Evolutionary conservation across 2,888 invertebrate genomes (phyloP).

Genomic region (Drosophila barbarae): DNA sequence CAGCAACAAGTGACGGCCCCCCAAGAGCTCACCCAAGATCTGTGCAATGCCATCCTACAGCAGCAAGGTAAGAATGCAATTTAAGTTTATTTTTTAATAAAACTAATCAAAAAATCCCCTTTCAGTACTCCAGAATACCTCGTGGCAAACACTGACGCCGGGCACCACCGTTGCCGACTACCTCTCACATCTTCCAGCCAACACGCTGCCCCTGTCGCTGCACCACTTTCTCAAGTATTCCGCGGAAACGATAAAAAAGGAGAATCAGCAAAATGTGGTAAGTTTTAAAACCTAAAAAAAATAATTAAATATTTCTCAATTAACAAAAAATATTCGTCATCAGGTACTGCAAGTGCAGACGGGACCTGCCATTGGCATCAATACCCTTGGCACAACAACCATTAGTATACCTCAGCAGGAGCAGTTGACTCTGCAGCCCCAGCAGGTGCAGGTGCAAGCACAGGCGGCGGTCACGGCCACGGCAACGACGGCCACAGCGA

Average conservation of each 20-base stretch:
- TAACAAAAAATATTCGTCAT: neutral
- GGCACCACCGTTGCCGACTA: slow-evolving; percentile 92
- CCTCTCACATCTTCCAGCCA: slow-evolving; percentile 88
- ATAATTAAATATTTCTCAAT: no score
- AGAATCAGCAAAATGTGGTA: slow-evolving; percentile 82
- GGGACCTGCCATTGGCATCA: slow-evolving; percentile 77
- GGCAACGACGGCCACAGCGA: slow-evolving; percentile 36
- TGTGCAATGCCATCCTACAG: slow-evolving; percentile 79
- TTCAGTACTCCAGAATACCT: slow-evolving; percentile 79
- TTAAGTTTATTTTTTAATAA: neutral
- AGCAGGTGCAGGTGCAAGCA: slow-evolving; percentile 54
- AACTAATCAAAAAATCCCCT: neutral
- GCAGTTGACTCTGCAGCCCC: slow-evolving; percentile 63
- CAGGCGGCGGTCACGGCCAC: slow-evolving; percentile 46
- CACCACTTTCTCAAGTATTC: slow-evolving; percentile 93
- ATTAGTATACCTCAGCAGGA: slow-evolving; percentile 79
- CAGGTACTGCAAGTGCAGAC: slow-evolving; percentile 78
- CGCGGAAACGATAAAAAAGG: slow-evolving; percentile 87
- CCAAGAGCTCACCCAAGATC: slow-evolving; percentile 79
- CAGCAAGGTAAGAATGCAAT: slow-evolving; percentile 71
- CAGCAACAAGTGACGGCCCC: slow-evolving; percentile 76
- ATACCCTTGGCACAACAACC: slow-evolving; percentile 74
- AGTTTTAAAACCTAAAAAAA: slow-evolving; percentile 20
- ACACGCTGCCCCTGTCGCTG: slow-evolving; percentile 87
- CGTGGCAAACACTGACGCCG: slow-evolving; percentile 81